Evolutionary conservation across 2,797 vertebrate species (phyloP).

Genomic region (Takifugu ocellatus): DNA sequence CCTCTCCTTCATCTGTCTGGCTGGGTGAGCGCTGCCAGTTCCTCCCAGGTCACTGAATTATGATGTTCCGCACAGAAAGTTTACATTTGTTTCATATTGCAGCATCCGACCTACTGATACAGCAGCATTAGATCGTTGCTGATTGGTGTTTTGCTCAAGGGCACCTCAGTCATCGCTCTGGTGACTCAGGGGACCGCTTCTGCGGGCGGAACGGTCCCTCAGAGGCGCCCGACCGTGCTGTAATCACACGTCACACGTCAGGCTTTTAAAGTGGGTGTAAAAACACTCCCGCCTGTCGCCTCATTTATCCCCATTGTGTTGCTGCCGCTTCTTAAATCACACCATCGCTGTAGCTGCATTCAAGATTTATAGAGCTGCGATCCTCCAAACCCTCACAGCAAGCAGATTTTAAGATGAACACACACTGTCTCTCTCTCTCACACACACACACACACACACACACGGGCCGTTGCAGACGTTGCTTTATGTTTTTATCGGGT

Average conservation of each 20-base stretch:
- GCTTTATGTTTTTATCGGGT: constrained; percentile 38
- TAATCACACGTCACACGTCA: constrained; percentile 13
- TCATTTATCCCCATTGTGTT: constrained; percentile 28
- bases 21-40: constrained; percentile 1
- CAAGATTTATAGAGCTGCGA: constrained; percentile 15
- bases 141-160: constrained; percentile 21
- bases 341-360: constrained; percentile 3
- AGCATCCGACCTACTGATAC: too few species aligned
- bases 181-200: constrained; percentile 3
- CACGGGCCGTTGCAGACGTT: background rate
- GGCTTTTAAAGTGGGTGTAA: constrained; percentile 22
- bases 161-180: constrained; percentile 10
- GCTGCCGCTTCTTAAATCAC: constrained; percentile 27
- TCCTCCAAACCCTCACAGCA: constrained; percentile 8
- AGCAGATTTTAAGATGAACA: constrained; percentile 31
- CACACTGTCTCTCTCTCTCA: constrained; percentile 7
- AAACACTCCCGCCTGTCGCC: constrained; percentile 23
- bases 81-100: too few species aligned
- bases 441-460: constrained; percentile 12
- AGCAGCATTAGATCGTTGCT: too few species aligned
- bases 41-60: too few species aligned
- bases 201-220: constrained; percentile 8
- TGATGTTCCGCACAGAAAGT: too few species aligned
- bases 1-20: constrained; percentile 11
- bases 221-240: constrained; percentile 9